phyloP scores from a whole-genome alignment of 2,797 vertebrate genomes.

The Antennarius maculatus region DNA sequence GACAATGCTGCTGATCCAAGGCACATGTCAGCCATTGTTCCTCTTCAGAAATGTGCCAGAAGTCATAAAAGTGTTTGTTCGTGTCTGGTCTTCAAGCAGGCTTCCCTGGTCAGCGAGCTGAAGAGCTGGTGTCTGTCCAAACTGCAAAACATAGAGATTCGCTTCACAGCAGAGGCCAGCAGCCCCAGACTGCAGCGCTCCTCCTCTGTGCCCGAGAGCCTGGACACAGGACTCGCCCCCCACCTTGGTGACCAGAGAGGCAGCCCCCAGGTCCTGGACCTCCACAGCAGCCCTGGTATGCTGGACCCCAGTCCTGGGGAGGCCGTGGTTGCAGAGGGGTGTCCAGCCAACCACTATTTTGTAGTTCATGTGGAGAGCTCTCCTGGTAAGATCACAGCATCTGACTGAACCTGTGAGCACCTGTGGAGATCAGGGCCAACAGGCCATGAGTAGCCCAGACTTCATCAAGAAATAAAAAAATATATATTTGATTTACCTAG shows the following conservation, averaged over 20 bases:
- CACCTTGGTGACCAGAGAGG: constrained; percentile 16
- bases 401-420: too few species aligned
- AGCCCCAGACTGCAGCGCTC: constrained; percentile 42
- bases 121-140: constrained; percentile 96
- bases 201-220: constrained; percentile 79
- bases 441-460: too few species aligned
- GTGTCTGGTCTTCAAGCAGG: constrained; percentile 73
- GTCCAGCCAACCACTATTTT: constrained; percentile 78
- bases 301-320: constrained; percentile 55
- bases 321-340: constrained; percentile 63
- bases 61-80: constrained; percentile 9
- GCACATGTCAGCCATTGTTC: background rate
- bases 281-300: constrained; percentile 38
- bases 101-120: constrained; percentile 89
- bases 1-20: too few species aligned
- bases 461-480: too few species aligned
- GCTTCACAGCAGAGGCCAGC: constrained; percentile 83
- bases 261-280: constrained; percentile 58
- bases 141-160: constrained; percentile 91
- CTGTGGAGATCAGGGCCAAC: too few species aligned
- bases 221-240: constrained; percentile 32
- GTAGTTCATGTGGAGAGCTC: constrained; percentile 79
- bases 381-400: constrained; percentile 60
- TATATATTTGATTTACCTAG: too few species aligned
- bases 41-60: background rate